Base-by-base conservation (phyloP, 1,140 invertebrate genomes). In the Drosophila nannoptera region DNA sequence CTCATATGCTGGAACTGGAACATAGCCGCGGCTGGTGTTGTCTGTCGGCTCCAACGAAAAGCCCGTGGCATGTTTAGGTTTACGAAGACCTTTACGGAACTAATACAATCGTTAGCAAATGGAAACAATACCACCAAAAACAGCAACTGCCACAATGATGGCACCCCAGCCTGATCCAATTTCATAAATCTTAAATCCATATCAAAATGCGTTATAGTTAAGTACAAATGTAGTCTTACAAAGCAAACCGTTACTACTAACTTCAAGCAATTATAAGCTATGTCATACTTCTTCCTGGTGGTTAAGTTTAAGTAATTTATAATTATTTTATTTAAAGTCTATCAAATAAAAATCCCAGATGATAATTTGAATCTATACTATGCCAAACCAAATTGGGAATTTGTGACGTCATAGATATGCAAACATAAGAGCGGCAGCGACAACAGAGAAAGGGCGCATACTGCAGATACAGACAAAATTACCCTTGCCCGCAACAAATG, bases 1-100 rank as follows among this genome's bases (percentile, higher is more conserved):
- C 60, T 89, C 14, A 58, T 89, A 29, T 89, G 88, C 54, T 89
- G 87, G 88, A 89, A 90, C 56, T 90, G 88, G 88, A 87, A 73
- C 48, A 50, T 77, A 5, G 58, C 69, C 7, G 71, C 89, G 43
- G 87, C 86, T 7, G 88, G 88, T 43, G 88, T 89, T 4, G 65
- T 88, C 33, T 89, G 75, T 43, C 77, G 88, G 16, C 59, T 89
- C 52, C 73, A 89, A 16, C 65, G 14, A 9, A 73, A 77, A n/a
- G 62, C 71, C n/a, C 75, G 81, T 29, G 60, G 43, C 38, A 87
- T 88, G 70, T 88, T 89, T 7, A 77, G 72, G 49, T 89, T 78
- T 54, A 74, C 68, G 5, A 75, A 66, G 59, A 88, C 62, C 45
- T 68, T 87, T 14, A 14, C 69, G 7, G 87, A 88, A 42, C 59